Evolutionary conservation across 2,797 vertebrate species (phyloP).

Genomic region (Falco berigora): DNA sequence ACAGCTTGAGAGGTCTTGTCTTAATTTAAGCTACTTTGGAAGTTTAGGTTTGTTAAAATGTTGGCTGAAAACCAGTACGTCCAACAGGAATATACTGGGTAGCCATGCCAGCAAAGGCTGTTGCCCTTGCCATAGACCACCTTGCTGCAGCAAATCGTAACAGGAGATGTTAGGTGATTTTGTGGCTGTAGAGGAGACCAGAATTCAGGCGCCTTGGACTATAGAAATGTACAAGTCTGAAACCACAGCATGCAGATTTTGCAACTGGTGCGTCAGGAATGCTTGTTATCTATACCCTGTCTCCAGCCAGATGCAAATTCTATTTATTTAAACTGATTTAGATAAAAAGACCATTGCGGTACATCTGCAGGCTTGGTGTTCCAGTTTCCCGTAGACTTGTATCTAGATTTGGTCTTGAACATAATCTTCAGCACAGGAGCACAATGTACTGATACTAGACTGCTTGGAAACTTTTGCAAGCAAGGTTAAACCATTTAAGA

Average conservation of each 20-base stretch:
- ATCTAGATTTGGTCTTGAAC: background rate
- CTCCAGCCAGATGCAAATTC: background rate
- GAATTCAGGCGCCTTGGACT: background rate
- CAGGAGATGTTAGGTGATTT: background rate
- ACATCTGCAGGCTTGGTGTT: background rate
- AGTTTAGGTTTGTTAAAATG: background rate
- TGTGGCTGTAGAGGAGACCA: background rate
- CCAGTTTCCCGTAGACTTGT: background rate
- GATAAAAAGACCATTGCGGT: background rate
- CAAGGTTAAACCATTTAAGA: background rate
- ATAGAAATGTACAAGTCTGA: background rate
- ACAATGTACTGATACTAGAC: background rate
- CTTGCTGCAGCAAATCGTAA: background rate
- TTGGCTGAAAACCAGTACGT: background rate
- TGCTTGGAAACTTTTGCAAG: background rate
- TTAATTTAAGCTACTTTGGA: background rate
- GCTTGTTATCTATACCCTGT: background rate
- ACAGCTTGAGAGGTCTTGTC: background rate
- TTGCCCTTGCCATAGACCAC: background rate
- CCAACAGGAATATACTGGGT: background rate
- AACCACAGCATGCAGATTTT: background rate
- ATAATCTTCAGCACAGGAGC: background rate
- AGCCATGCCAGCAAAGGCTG: background rate
- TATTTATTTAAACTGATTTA: slow-evolving; percentile 5
- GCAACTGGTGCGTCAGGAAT: background rate